phyloP scores from a whole-genome alignment of 2,113 vertebrate genomes.

The Dermatemys mawii region DNA sequence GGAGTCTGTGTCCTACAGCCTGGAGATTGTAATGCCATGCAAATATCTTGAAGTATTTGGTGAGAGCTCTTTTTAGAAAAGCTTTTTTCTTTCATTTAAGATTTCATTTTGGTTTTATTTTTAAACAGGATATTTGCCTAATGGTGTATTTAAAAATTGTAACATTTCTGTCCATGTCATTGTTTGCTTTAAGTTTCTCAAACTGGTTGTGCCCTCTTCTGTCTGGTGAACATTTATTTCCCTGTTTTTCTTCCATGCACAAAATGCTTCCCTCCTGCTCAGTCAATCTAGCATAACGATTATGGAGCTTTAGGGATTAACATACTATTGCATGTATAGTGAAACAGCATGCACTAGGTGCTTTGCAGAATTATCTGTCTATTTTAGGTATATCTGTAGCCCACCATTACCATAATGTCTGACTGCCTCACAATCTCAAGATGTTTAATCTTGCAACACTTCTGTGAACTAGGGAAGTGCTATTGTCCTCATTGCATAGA shows the following conservation, averaged over 20 bases:
- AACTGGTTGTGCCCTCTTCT: neutral
- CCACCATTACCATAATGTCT: neutral
- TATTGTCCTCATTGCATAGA: neutral
- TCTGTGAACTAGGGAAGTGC: neutral
- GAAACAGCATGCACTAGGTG: neutral
- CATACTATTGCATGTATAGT: neutral
- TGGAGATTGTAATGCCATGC: neutral
- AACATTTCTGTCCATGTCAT: neutral
- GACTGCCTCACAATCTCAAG: neutral
- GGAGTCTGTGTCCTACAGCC: neutral
- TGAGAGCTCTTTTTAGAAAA: neutral
- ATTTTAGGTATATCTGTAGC: neutral
- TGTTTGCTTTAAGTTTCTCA: neutral
- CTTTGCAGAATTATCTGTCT: neutral
- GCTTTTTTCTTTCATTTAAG: neutral
- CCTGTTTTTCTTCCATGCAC: too few relatives aligned
- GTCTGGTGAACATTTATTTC: neutral
- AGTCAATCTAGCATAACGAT: neutral
- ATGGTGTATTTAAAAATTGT: neutral
- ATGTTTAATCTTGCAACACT: neutral
- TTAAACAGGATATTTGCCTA: neutral
- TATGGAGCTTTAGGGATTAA: neutral
- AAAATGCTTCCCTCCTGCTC: neutral
- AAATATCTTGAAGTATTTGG: neutral
- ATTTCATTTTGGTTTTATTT: neutral